Evolutionary conservation across 2,797 vertebrate genomes (phyloP).

Genomic region (Danio aesculapii): DNA sequence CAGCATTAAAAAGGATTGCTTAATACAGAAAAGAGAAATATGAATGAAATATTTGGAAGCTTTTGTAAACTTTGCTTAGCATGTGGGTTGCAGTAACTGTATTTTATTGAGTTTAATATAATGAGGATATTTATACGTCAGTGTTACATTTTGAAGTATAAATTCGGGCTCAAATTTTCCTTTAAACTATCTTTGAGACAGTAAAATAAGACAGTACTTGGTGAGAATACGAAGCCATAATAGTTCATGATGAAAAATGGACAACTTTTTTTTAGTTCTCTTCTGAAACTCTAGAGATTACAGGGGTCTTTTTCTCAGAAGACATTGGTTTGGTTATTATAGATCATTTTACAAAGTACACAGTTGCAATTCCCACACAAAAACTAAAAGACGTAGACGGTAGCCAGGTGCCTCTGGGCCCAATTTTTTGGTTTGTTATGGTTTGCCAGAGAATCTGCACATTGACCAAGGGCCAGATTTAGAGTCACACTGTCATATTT

Average conservation of each 20-base stretch:
- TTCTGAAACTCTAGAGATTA: too few species aligned
- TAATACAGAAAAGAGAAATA: slow-evolving; percentile 29
- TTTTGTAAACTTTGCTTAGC: not conserved
- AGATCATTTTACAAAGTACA: not conserved
- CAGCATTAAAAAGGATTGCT: slow-evolving; percentile 36
- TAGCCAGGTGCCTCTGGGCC: not conserved
- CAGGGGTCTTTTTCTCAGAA: not conserved
- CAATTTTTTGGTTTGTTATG: not conserved
- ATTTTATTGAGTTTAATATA: not conserved
- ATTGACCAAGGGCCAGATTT: not conserved
- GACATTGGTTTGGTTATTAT: not conserved
- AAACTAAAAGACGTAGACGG: not conserved
- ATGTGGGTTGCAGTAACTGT: not conserved
- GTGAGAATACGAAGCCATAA: not conserved
- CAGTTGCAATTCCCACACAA: not conserved
- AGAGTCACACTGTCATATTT: not conserved
- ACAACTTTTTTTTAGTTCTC: not conserved
- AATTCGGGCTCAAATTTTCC: not conserved
- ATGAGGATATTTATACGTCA: not conserved
- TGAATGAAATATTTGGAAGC: slow-evolving; percentile 12
- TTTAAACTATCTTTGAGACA: not conserved
- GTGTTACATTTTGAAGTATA: not conserved
- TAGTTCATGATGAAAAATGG: not conserved
- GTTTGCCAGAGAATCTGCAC: not conserved
- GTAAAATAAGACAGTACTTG: not conserved